Evolutionary conservation across 2,797 vertebrate genomes (phyloP), one percentile per base, ranked within the genome.

Genomic region (Adelosebastes latens): DNA sequence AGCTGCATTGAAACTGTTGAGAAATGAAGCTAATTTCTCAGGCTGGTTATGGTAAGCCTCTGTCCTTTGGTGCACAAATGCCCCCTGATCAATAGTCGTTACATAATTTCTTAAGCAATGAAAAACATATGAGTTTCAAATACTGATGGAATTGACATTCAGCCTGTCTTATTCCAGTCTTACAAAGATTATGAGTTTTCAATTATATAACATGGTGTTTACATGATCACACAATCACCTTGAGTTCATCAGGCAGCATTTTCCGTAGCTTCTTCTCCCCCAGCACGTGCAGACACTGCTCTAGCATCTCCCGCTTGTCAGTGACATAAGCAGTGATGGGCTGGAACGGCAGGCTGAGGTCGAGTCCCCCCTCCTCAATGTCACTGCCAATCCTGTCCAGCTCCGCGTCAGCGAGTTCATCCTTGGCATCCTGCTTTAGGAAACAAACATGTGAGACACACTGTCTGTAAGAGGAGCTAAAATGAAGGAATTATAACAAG

Each of bases 231-330:
- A 74, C 34, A 29, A 3, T 79, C 93, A 99, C 98, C 98, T 99
- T 99, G 64, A 99, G 94, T 69, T 97, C 96, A 77, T 98, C 98
- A 1, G 98, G 98, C 62, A 99, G 94, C 98, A 99, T 99, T 91
- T 97, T 98, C 72, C 95, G 95, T 2, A 99, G 92, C 80, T 99
- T 99, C 77, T 95, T 97, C 82, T 99, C 97, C 0, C 98, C 97
- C 76, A 99, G 94, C 60, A 99, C 96, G 56, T 91, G 96, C 86
- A 99, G 97, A 86, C 98, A 99, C 83, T 99, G 98, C 2, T 97
- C 95, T 80, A 99, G 96, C 97, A 99, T 98, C 94, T 98, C 97
- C 69, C 87, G 95, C 85, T 97, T 97, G 90, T 98, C 94, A 0
- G 91, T 22, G 6, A 97, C 91, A 67, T 98, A 99, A 65, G 96